Base-by-base conservation (phyloP, 1,140 invertebrate species). In the Euwallacea fornicatus region DNA sequence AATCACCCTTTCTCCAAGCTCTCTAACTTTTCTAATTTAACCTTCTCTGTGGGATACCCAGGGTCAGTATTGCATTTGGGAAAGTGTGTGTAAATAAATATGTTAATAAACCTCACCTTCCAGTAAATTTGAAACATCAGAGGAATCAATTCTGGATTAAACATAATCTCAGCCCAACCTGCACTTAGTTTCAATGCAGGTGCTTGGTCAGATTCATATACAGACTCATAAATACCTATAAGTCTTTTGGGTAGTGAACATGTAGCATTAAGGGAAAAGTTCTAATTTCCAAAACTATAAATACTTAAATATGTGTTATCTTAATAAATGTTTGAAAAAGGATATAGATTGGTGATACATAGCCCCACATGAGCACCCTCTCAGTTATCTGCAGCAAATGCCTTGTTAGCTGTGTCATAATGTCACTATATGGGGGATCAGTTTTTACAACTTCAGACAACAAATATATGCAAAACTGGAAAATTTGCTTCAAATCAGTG, bases 91-190 rank as follows among this genome's bases (percentile, higher is more conserved):
- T 4, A 33, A 33, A 33, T 33, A 33, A 33, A 33, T 33, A 33
- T 15, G 3, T 56, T 21, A 13, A 7, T 13, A 15, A 7, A 50
- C 7, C 54, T 47, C 8, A 94, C 88, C 85, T 93, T 91, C 86
- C 90, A 89, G 81, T 95, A 93, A 61, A 95, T 83, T 83, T 92
- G 88, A 79, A 95, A 95, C 81, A 95, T 93, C 43, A 95, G 78
- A 50, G 90, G 85, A 61, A 94, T 79, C 8, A 95, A 82, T 68
- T 86, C 84, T 33, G 90, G 87, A 78, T 93, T 87, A 54, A 93
- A 83, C 65, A 96, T 88, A 7, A 92, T 86, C 69, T 93, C 89
- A 74, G 85, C 85, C 95, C 94, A 96, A 33, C 84, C 80, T 7
- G 81, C 73, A 62, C 82, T 85, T 56, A 92, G 81, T 63, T 87